Evolutionary conservation across 2,113 vertebrate species (phyloP).

Genomic region (Gambusia affinis): DNA sequence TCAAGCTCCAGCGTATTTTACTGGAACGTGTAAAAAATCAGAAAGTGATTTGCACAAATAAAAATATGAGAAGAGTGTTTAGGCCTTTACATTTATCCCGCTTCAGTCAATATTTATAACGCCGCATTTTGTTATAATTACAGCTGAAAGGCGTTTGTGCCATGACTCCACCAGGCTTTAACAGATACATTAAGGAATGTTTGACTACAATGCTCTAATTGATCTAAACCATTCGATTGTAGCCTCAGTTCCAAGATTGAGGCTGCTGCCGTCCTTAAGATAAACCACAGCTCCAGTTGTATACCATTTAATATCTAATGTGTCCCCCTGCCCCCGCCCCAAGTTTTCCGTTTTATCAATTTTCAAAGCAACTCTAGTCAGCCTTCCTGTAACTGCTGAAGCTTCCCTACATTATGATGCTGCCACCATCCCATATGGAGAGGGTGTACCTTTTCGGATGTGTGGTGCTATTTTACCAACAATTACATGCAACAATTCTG

Average conservation of each 20-base stretch:
- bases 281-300: too few relatives aligned
- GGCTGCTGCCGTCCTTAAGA: too few relatives aligned
- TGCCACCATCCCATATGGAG: too few relatives aligned
- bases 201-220: background rate
- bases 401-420: too few relatives aligned
- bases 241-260: too few relatives aligned
- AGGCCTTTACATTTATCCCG: background rate
- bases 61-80: background rate
- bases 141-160: background rate
- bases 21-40: background rate
- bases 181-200: background rate
- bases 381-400: too few relatives aligned
- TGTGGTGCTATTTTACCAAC: background rate
- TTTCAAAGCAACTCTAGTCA: too few relatives aligned
- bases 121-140: background rate
- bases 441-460: too few relatives aligned
- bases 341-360: too few relatives aligned
- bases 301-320: too few relatives aligned
- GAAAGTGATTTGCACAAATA: background rate
- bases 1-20: background rate
- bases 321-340: rapidly evolving
- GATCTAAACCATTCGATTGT: background rate
- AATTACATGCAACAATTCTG: background rate
- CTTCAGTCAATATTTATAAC: background rate
- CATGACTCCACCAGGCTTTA: background rate